phyloP scores from a whole-genome alignment of 1,140 invertebrate species.

The Habropoda laboriosa region DNA sequence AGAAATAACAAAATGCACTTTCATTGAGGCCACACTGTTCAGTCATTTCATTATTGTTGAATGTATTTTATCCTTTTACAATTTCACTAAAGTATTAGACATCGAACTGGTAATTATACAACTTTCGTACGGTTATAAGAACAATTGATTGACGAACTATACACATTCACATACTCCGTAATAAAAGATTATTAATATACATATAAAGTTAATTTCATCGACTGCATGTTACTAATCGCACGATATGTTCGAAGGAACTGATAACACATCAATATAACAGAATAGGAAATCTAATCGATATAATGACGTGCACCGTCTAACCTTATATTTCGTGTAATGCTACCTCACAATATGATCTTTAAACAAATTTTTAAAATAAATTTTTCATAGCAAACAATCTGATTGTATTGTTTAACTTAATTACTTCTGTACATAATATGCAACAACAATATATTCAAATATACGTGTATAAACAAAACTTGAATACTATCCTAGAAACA shows the following conservation, averaged over 20 bases:
- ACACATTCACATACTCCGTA: background rate
- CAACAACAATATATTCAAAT: background rate
- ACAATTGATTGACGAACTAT: background rate
- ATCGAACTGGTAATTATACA: background rate
- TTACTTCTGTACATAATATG: background rate
- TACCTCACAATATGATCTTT: background rate
- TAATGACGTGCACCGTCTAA: slow-evolving; percentile 48
- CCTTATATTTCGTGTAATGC: slow-evolving; percentile 20
- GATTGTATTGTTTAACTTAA: background rate
- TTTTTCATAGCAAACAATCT: background rate
- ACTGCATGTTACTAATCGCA: background rate
- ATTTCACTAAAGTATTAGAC: background rate
- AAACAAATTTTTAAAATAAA: background rate
- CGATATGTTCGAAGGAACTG: background rate
- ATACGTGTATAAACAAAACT: slow-evolving; percentile 9
- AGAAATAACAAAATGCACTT: background rate
- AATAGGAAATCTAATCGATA: slow-evolving; percentile 36
- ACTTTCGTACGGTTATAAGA: background rate
- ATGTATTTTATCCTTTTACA: background rate
- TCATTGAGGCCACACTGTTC: slow-evolving; percentile 21
- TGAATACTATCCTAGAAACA: background rate
- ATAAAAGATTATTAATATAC: background rate
- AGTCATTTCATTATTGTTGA: background rate
- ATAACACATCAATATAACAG: background rate
- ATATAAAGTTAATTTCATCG: background rate